These are phyloP conservation scores for Ennomos erosarius DNA, from an alignment of 2,888 invertebrate genomes.

Conservation along the genomic window DNA sequence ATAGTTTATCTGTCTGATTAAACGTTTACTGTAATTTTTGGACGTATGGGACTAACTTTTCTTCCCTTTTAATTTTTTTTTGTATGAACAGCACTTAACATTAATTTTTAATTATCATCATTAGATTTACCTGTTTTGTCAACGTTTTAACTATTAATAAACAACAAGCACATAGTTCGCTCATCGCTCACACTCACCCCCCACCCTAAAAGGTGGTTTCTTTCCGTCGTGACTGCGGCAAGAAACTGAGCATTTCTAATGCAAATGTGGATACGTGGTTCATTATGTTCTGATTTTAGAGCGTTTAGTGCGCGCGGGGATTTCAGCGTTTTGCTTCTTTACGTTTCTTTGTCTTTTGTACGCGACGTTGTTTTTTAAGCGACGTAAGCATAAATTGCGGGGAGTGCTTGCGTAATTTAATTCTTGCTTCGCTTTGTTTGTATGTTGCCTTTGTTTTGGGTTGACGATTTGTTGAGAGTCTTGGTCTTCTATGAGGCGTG, in stretches of 20 bases:
- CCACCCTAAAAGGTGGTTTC: conserved; percentile 25
- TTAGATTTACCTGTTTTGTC: too few relatives aligned
- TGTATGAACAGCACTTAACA: too few relatives aligned
- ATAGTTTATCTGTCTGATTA: too few relatives aligned
- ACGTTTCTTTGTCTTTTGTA: conserved; percentile 42
- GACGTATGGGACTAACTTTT: too few relatives aligned
- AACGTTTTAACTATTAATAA: too few relatives aligned
- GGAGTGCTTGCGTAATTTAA: conserved; percentile 42
- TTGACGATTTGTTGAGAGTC: conserved; percentile 10
- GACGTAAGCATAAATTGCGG: conserved; percentile 40
- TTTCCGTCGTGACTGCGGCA: conserved; percentile 39
- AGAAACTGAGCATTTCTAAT: conserved; percentile 69
- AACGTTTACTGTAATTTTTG: too few relatives aligned
- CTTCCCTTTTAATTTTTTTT: too few relatives aligned
- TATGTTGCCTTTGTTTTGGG: conserved; percentile 20
- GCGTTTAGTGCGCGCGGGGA: conserved; percentile 61
- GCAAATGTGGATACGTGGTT: conserved; percentile 70
- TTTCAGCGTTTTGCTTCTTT: conserved; percentile 43
- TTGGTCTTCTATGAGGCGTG: neutral
- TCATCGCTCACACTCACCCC: conserved; percentile 21
- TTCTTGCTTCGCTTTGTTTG: conserved; percentile 32
- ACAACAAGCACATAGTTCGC: neutral
- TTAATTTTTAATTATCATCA: too few relatives aligned
- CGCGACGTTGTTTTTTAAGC: conserved; percentile 39
- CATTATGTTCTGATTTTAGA: conserved; percentile 76